Conservation (phyloP, 2,888 invertebrate species). For the Protodeltote pygarga region DNA sequence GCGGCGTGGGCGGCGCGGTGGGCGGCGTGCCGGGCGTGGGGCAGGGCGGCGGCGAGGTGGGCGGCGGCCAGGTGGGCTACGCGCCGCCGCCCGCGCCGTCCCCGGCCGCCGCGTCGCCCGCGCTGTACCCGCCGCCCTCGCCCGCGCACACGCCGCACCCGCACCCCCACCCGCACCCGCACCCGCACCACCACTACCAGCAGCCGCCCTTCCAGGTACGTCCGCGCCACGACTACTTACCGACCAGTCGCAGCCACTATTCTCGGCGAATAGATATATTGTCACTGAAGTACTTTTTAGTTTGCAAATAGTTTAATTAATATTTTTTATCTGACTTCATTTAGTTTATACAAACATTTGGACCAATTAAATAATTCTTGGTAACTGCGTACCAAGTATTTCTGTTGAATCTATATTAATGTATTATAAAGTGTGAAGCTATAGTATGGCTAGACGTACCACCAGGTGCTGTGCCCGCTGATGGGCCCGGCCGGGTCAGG, state of each 20-base stretch:
- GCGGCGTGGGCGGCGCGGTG: slow-evolving; percentile 52
- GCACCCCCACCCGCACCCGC: slow-evolving; percentile 65
- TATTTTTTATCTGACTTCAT: too few relatives aligned
- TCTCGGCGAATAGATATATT: too few relatives aligned
- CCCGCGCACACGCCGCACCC: slow-evolving; percentile 82
- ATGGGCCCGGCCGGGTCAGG: slow-evolving; percentile 68
- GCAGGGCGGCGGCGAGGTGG: slow-evolving; percentile 34
- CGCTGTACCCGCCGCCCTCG: slow-evolving; percentile 82
- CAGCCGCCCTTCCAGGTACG: slow-evolving; percentile 81
- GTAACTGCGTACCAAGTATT: too few relatives aligned
- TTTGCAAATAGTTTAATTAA: too few relatives aligned
- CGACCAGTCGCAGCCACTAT: too few relatives aligned
- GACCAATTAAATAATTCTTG: too few relatives aligned
- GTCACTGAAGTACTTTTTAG: too few relatives aligned
- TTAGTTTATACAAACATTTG: too few relatives aligned
- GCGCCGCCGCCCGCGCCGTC: slow-evolving; percentile 75
- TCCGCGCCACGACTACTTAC: too few relatives aligned
- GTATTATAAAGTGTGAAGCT: not conserved
- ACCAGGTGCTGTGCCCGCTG: slow-evolving; percentile 79
- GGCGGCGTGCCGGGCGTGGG: slow-evolving; percentile 54
- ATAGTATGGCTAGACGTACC: slow-evolving; percentile 18
- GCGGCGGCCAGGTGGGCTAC: slow-evolving; percentile 65
- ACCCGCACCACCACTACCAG: slow-evolving; percentile 75
- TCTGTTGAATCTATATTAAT: too few relatives aligned
- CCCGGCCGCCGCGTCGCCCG: slow-evolving; percentile 80